phyloP scores from a whole-genome alignment of 2,888 invertebrate species.

The Drosophila aldrichi region DNA sequence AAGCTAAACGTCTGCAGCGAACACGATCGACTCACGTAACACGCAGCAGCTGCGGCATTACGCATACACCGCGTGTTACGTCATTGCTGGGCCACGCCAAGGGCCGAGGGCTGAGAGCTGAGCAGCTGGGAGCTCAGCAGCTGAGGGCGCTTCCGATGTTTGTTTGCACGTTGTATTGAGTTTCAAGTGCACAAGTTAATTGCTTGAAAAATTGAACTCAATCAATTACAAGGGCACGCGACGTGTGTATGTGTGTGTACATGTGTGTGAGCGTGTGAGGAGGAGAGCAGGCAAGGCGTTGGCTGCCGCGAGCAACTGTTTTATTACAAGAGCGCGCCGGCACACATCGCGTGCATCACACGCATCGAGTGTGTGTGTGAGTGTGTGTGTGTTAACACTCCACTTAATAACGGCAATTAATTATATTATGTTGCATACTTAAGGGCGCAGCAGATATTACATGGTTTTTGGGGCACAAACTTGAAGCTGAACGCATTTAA shows the following conservation, averaged over 20 bases:
- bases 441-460: background rate
- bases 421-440: conserved; percentile 37
- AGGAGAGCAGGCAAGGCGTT: background rate
- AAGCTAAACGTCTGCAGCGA: conserved; percentile 8
- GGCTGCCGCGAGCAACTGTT: conserved; percentile 17
- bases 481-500: background rate
- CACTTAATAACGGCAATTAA: conserved; percentile 66
- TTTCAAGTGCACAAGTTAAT: conserved; percentile 73
- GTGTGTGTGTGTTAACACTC: conserved; percentile 30
- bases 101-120: background rate
- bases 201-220: conserved; percentile 78
- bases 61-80: conserved; percentile 44
- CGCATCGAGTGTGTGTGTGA: conserved; percentile 11
- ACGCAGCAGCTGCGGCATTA: conserved; percentile 25
- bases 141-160: conserved; percentile 22
- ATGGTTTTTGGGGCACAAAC: background rate
- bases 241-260: background rate
- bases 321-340: conserved; percentile 10
- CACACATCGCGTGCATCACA: conserved; percentile 22
- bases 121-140: background rate
- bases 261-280: background rate
- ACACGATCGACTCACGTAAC: conserved; percentile 27
- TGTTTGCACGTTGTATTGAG: conserved; percentile 69
- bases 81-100: conserved; percentile 12
- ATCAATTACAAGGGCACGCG: conserved; percentile 60